A percentile compares a stretch with the other conserved stretches of the same genome.
Evolutionary conservation across 2,113 vertebrate species (phyloP).

Genomic region (Danio rerio): GRCz12tu NC_133186.1:22827001-22827500

Average conservation of each 20-base stretch:
- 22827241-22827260: neutral
- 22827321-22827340: slow-evolving; percentile 9
- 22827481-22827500: slow-evolving; percentile 6
- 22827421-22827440: slow-evolving; percentile 59
- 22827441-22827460: slow-evolving; percentile 52
- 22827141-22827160: too few species aligned
- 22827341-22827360: neutral
- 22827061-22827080: too few species aligned
- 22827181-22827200: too few species aligned
- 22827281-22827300: neutral
- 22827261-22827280: neutral
- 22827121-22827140: too few species aligned
- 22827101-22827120: too few species aligned
- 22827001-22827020: too few species aligned
- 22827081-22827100: too few species aligned
- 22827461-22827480: slow-evolving; percentile 53
- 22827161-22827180: too few species aligned
- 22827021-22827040: too few species aligned
- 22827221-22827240: too few species aligned
- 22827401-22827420: slow-evolving; percentile 55
- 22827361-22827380: neutral
- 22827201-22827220: too few species aligned
- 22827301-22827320: neutral
- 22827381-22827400: slow-evolving; percentile 40
- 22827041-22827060: too few species aligned